phyloP scores from a whole-genome alignment of 2,888 invertebrate genomes.

The Lucinisca nassula region DNA sequence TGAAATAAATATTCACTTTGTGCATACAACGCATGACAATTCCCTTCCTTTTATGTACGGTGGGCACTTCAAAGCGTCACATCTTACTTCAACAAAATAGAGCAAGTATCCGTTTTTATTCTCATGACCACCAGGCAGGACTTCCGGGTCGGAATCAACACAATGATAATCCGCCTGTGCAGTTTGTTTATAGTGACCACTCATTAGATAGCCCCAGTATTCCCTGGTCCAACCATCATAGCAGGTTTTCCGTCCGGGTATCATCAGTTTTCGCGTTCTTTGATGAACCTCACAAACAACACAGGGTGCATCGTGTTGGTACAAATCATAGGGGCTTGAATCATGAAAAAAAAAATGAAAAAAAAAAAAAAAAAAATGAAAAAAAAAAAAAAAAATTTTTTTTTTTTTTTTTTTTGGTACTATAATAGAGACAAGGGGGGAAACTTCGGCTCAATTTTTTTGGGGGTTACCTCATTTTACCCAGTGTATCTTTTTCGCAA shows the following conservation, averaged over 20 bases:
- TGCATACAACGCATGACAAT: constrained; percentile 52
- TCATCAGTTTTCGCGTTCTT: constrained; percentile 24
- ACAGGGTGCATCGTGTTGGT: constrained; percentile 43
- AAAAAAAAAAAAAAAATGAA: too few relatives aligned
- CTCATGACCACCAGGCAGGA: constrained; percentile 12
- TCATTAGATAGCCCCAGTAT: constrained; percentile 50
- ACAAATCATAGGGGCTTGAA: too few relatives aligned
- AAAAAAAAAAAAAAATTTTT: too few relatives aligned
- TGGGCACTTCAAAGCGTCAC: constrained; percentile 42
- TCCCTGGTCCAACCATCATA: constrained; percentile 47
- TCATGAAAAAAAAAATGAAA: too few relatives aligned
- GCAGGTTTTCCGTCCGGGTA: constrained; percentile 36
- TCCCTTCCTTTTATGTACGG: constrained; percentile 47
- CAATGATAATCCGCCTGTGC: constrained; percentile 33
- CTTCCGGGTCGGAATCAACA: constrained; percentile 20
- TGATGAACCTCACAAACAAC: constrained; percentile 25
- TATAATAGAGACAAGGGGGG: too few relatives aligned
- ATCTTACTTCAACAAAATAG: constrained; percentile 21
- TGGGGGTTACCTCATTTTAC: too few relatives aligned
- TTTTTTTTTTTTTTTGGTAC: too few relatives aligned
- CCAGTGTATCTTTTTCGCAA: too few relatives aligned
- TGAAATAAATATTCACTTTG: too few relatives aligned
- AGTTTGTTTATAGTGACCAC: constrained; percentile 22
- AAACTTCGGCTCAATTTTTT: too few relatives aligned
- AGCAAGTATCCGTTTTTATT: constrained; percentile 36